A percentile compares a stretch with the other conserved stretches of the same genome.
These are phyloP conservation scores for Botrylloides violaceus DNA, from an alignment of 23 tunicate genomes.

Conservation along the genomic window DNA sequence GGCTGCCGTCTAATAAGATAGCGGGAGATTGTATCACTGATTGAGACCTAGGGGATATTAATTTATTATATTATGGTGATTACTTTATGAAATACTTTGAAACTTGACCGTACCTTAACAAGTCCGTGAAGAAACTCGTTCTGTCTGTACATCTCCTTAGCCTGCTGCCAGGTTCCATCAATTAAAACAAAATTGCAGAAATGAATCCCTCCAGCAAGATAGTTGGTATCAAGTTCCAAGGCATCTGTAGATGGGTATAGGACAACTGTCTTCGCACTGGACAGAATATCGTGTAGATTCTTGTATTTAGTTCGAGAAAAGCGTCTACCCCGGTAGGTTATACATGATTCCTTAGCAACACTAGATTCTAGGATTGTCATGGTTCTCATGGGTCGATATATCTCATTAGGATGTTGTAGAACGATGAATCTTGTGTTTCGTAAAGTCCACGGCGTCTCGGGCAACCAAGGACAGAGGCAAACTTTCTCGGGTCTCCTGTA, in stretches of 20 bases:
- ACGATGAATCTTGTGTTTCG: slow-evolving; percentile 33
- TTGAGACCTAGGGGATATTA: not conserved
- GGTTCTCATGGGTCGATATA: slow-evolving; percentile 62
- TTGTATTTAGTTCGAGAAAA: slow-evolving; percentile 29
- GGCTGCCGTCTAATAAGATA: slow-evolving; percentile 95
- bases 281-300: slow-evolving; percentile 22
- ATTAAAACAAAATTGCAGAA: slow-evolving; percentile 23
- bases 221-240: slow-evolving; percentile 3
- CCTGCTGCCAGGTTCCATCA: slow-evolving; percentile 99
- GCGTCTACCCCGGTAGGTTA: slow-evolving; percentile 31
- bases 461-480: slow-evolving; percentile 55
- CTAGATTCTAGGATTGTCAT: slow-evolving; percentile 50
- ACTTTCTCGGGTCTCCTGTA: slow-evolving; percentile 64
- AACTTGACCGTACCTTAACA: slow-evolving; percentile 42
- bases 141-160: slow-evolving; percentile 52
- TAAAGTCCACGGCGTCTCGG: slow-evolving; percentile 23
- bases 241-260: slow-evolving; percentile 64
- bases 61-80: too few species aligned
- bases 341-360: slow-evolving; percentile 19
- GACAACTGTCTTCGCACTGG: slow-evolving; percentile 31
- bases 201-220: not conserved
- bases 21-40: not conserved
- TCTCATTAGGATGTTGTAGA: slow-evolving; percentile 89
- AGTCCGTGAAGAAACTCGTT: slow-evolving; percentile 43
- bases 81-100: too few species aligned